Evolutionary conservation across 2,888 invertebrate species (phyloP).

Genomic region (Plebejus anna): DNA sequence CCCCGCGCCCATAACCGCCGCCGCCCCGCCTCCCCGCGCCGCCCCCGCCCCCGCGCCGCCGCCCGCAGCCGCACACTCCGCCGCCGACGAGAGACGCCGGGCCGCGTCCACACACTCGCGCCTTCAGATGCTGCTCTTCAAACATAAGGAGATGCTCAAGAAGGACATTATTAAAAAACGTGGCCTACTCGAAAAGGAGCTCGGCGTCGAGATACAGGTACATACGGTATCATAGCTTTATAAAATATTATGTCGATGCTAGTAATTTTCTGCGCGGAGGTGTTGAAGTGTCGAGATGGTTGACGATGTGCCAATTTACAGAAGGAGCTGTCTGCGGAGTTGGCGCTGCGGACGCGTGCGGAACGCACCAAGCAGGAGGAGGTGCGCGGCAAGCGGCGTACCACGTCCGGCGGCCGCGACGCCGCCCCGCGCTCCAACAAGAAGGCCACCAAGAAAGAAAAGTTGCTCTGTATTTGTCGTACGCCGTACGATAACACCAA

Average conservation of each 20-base stretch:
- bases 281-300: neutral
- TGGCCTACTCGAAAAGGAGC: constrained; percentile 91
- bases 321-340: constrained; percentile 87
- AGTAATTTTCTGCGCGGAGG: neutral
- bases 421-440: constrained; percentile 45
- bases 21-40: constrained; percentile 34
- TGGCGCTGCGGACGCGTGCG: constrained; percentile 85
- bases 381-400: constrained; percentile 75
- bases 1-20: constrained; percentile 59
- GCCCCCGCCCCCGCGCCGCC: constrained; percentile 35
- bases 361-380: constrained; percentile 86
- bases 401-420: constrained; percentile 54
- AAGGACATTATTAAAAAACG: constrained; percentile 96
- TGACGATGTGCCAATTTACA: constrained; percentile 46
- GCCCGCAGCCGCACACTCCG: constrained; percentile 43
- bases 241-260: neutral
- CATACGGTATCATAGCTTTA: neutral
- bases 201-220: constrained; percentile 93
- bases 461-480: constrained; percentile 93
- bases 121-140: constrained; percentile 87
- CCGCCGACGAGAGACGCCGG: constrained; percentile 72
- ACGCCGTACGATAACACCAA: constrained; percentile 97
- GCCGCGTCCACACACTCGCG: constrained; percentile 79
- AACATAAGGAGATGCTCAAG: constrained; percentile 94
- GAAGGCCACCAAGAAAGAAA: constrained; percentile 83